phyloP scores from a whole-genome alignment of 2,888 invertebrate species.

The Mythimna loreyi region DNA sequence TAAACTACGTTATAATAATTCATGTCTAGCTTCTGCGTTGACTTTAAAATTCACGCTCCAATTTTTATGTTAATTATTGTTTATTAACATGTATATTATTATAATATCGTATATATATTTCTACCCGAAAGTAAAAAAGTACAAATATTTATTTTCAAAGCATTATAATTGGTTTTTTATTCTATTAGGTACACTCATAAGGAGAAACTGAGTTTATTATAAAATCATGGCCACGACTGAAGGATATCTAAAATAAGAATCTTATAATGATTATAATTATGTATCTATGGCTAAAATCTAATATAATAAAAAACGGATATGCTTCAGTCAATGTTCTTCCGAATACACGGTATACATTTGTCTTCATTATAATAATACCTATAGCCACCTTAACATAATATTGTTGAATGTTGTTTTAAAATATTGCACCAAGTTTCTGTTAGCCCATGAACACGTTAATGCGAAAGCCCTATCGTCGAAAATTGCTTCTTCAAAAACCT shows the following conservation, averaged over 20 bases:
- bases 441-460: too few species aligned
- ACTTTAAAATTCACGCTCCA: constrained; percentile 35
- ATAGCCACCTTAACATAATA: too few species aligned
- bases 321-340: constrained; percentile 8
- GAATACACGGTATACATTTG: neutral
- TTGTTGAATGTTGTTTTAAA: too few species aligned
- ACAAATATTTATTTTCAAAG: constrained; percentile 1
- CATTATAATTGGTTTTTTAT: neutral
- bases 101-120: constrained; percentile 10
- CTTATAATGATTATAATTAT: neutral
- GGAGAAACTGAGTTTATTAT: constrained; percentile 6
- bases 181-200: neutral
- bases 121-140: constrained; percentile 19
- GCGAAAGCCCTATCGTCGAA: too few species aligned
- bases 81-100: constrained; percentile 24
- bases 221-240: constrained; percentile 27
- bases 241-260: neutral
- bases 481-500: too few species aligned
- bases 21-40: constrained; percentile 1
- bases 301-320: constrained; percentile 3
- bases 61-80: constrained; percentile 33
- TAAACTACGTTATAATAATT: constrained; percentile 13
- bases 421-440: too few species aligned
- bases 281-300: neutral
- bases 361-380: neutral